Percentiles rank a stretch among this genome's conserved stretches.
Conservation (phyloP, 2,113 vertebrate species). For the Talpa occidentalis region DNA sequence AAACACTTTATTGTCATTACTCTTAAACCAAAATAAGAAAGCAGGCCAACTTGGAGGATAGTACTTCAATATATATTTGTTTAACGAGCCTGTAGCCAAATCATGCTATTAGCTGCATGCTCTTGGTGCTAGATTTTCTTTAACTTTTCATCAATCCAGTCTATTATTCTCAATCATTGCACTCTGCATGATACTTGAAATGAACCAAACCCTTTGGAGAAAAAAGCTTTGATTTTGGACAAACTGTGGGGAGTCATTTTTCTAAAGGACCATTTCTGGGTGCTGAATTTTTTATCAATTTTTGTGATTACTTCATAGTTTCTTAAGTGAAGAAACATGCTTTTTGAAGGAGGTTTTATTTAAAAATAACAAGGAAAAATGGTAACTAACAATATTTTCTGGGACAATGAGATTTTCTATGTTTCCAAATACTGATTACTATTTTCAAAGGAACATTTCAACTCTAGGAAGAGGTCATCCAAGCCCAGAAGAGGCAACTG, state of each 20-base stretch:
- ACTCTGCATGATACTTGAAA: background rate
- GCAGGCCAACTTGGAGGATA: background rate
- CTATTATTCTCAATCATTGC: background rate
- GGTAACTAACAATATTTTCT: background rate
- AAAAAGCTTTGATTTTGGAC: background rate
- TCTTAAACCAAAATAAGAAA: background rate
- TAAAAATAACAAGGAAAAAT: background rate
- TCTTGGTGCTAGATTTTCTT: background rate
- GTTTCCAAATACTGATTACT: background rate
- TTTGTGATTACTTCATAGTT: background rate
- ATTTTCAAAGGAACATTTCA: background rate
- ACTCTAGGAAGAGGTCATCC: background rate
- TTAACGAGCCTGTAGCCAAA: background rate
- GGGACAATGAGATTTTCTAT: background rate
- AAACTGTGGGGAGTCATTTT: background rate
- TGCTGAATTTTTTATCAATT: background rate
- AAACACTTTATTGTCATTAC: constrained; percentile 1
- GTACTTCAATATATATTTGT: background rate
- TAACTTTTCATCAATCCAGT: constrained; percentile 12
- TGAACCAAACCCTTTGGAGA: background rate
- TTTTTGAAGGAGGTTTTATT: background rate
- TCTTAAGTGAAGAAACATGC: constrained; percentile 8
- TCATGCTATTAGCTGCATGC: background rate
- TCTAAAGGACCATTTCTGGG: background rate
- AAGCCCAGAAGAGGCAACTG: background rate